phyloP scores from a whole-genome alignment of 2,113 vertebrate genomes.

The Spizaetus ornatus region DNA sequence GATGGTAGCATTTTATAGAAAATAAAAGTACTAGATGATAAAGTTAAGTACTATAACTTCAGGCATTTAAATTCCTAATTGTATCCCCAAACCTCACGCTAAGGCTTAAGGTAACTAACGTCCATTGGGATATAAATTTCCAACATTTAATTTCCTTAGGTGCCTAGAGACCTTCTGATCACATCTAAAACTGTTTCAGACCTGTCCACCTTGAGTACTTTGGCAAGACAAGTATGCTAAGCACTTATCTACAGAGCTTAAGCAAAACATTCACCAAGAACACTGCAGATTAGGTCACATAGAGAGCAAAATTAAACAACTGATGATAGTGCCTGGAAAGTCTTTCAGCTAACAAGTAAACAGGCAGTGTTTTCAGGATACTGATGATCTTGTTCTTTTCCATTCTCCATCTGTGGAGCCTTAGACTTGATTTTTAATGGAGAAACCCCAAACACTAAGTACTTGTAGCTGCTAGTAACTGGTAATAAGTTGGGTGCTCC shows the following conservation, averaged over 20 bases:
- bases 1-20: background rate
- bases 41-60: background rate
- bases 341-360: background rate
- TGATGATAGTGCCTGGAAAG: background rate
- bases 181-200: background rate
- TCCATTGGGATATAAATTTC: background rate
- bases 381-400: background rate
- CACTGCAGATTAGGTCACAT: background rate
- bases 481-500: background rate
- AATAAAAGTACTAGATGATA: background rate
- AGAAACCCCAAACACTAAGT: background rate
- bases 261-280: background rate
- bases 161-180: background rate
- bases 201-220: background rate
- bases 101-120: background rate
- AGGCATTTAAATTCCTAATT: background rate
- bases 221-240: background rate
- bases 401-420: background rate
- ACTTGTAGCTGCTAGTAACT: background rate
- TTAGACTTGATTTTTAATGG: background rate
- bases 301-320: background rate
- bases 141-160: background rate
- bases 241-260: background rate
- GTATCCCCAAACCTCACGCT: background rate
- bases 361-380: background rate